Evolutionary conservation across 2,888 invertebrate genomes (phyloP).

Genomic region (Drosophila mercatorum): DNA sequence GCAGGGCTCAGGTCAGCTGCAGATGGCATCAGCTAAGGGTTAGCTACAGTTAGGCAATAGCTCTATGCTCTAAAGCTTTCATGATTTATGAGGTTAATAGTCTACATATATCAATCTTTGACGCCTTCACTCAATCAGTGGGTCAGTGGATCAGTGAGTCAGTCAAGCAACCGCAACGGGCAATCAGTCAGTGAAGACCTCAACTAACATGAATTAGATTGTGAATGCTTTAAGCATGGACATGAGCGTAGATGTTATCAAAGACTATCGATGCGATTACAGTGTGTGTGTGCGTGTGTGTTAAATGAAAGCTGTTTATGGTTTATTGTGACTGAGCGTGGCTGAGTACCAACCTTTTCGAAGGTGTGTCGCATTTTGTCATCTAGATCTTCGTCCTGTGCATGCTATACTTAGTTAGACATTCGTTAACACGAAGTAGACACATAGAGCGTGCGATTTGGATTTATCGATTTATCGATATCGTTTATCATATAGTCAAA

Average conservation of each 20-base stretch:
- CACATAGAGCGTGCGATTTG: slow-evolving; percentile 55
- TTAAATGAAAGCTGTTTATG: neutral
- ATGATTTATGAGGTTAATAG: neutral
- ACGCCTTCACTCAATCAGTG: neutral
- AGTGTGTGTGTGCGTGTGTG: neutral
- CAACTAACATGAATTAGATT: neutral
- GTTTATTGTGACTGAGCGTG: slow-evolving; percentile 15
- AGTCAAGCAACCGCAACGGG: too few species aligned
- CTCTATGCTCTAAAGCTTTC: neutral
- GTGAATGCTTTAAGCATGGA: neutral
- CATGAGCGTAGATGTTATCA: neutral
- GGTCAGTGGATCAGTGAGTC: neutral
- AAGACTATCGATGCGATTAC: neutral
- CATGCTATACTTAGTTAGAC: slow-evolving; percentile 71
- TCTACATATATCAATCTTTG: neutral
- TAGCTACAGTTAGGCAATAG: neutral
- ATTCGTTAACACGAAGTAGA: slow-evolving; percentile 51
- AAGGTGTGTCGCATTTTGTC: slow-evolving; percentile 89
- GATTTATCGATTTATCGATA: slow-evolving; percentile 14
- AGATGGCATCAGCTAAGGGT: neutral
- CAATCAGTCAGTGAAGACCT: neutral
- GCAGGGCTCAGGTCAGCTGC: neutral
- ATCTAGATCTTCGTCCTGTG: slow-evolving; percentile 82
- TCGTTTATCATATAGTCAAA: slow-evolving; percentile 1
- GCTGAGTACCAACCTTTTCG: slow-evolving; percentile 89